A percentile compares a stretch with the other conserved stretches of the same genome.
phyloP scores from a whole-genome alignment of 2,797 vertebrate species.

The Heteromormyrus szaboi region DNA sequence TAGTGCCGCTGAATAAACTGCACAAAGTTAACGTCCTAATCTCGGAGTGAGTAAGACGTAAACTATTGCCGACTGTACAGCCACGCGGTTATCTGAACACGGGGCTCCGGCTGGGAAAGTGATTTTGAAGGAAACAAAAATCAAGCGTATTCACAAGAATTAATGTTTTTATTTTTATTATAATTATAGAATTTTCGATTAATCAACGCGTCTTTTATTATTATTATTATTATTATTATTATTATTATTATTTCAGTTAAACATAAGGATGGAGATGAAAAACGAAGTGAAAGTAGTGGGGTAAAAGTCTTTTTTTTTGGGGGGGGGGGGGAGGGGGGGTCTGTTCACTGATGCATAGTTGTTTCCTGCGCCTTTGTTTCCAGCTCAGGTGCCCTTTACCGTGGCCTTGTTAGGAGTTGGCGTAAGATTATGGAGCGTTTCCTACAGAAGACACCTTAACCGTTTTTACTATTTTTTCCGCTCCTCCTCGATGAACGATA shows the following conservation, averaged over 20 bases:
- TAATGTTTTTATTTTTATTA: background rate
- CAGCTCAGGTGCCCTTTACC: background rate
- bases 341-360: background rate
- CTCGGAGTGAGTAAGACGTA: background rate
- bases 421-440: background rate
- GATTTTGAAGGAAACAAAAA: constrained; percentile 22
- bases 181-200: background rate
- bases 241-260: background rate
- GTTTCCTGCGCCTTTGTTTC: background rate
- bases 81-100: background rate
- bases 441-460: no score
- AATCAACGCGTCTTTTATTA: background rate
- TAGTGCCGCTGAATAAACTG: background rate
- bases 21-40: background rate
- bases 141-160: background rate
- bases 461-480: background rate
- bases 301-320: background rate
- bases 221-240: background rate
- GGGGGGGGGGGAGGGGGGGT: background rate
- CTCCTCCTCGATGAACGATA: background rate
- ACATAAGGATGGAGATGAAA: background rate
- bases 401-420: background rate
- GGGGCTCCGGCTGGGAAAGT: constrained; percentile 7
- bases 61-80: background rate
- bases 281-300: background rate